phyloP scores from a whole-genome alignment of 2,888 invertebrate species.

The Morpho achilles region DNA sequence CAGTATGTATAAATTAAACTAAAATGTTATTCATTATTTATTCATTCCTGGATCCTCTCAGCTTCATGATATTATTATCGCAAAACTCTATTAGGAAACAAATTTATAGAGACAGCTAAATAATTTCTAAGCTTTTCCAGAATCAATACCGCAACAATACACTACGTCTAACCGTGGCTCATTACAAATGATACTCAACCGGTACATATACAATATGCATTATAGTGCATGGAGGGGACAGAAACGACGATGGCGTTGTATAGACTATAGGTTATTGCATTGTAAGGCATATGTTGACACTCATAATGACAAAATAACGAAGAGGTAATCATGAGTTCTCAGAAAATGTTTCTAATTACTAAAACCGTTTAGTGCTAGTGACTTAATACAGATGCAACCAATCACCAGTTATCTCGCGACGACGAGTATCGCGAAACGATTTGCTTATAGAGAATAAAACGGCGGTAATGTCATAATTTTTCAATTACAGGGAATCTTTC shows the following conservation, averaged over 20 bases:
- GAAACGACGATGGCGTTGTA: conserved; percentile 55
- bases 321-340: conserved; percentile 37
- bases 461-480: too few relatives aligned
- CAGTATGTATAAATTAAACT: not conserved
- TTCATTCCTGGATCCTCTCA: too few relatives aligned
- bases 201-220: conserved; percentile 52
- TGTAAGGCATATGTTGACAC: conserved; percentile 56
- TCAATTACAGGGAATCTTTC: too few relatives aligned
- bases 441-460: too few relatives aligned
- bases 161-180: conserved; percentile 50
- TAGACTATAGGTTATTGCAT: conserved; percentile 46
- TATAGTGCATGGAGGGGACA: conserved; percentile 39
- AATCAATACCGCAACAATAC: conserved; percentile 37
- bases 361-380: too few relatives aligned
- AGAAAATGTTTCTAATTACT: too few relatives aligned
- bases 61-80: too few relatives aligned
- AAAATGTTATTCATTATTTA: not conserved
- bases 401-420: too few relatives aligned
- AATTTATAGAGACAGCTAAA: not conserved
- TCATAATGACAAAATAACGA: conserved; percentile 36
- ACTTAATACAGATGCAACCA: too few relatives aligned
- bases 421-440: too few relatives aligned
- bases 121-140: conserved; percentile 15
- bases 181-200: conserved; percentile 52
- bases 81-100: too few relatives aligned